Conservation (phyloP, 1,140 invertebrate species). For the Propsilocerus akamusi region DNA sequence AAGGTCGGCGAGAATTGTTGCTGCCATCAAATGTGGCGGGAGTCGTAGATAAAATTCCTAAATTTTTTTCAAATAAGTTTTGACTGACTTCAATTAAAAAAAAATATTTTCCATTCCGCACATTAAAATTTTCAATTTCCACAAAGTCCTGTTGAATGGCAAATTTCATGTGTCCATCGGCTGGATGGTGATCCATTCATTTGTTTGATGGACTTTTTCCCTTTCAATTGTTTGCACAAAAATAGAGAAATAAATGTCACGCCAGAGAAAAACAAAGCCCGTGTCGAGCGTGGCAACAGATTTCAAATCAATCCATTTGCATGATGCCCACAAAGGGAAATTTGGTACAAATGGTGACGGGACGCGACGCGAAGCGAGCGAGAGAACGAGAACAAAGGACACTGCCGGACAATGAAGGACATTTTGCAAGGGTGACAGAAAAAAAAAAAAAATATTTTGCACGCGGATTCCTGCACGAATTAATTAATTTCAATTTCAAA, state of each 20-base stretch:
- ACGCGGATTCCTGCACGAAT: constrained; percentile 1
- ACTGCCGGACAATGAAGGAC: not conserved
- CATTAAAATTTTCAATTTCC: constrained; percentile 1
- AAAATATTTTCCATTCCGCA: too few relatives aligned
- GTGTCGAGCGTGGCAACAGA: not conserved
- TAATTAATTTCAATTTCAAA: constrained; percentile 2
- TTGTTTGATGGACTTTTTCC: not conserved
- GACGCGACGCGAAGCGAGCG: not conserved
- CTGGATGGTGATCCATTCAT: too few relatives aligned
- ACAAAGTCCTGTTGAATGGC: not conserved
- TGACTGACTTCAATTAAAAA: too few relatives aligned
- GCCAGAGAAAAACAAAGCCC: not conserved
- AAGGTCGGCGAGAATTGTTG: not conserved
- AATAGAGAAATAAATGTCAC: constrained; percentile 1
- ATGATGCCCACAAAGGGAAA: not conserved
- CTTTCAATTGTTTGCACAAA: not conserved
- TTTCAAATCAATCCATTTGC: not conserved
- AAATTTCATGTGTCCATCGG: not conserved
- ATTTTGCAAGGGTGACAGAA: not conserved
- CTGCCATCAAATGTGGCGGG: too few relatives aligned
- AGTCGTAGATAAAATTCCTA: too few relatives aligned
- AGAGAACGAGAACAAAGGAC: not conserved
- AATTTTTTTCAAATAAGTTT: too few relatives aligned
- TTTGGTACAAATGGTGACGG: not conserved
- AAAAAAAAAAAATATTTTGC: not conserved